Base-by-base conservation (phyloP, 2,888 invertebrate species). In the Eueremaeus valkanovi region DNA sequence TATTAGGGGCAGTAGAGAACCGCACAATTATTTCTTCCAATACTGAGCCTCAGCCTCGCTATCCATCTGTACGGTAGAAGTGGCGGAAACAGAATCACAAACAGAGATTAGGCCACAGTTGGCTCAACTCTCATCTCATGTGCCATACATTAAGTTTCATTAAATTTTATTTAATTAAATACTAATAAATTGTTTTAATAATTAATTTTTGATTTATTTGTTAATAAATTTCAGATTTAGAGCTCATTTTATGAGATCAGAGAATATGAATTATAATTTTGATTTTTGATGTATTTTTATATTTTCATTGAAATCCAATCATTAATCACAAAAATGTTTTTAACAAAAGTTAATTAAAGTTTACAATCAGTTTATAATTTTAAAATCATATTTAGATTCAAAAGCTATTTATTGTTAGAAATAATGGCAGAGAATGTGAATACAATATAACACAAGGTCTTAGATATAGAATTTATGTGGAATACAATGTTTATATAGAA, bases 1-100 rank as follows among this genome's bases (percentile, higher is more conserved):
- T 66, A 66, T 66, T 40, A 66, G 40, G 66, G 18, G 6, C 36
- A 40, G 36, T 40, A 66, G 16, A 66, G 66, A 61, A 66, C 66
- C 66, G 66, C 66, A 66, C 66, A 66, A 66, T 66, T 66, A 66
- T 66, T 36, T 36, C 66, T 66, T 66, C 31, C 36, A 66, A 36
- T 13, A 66, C 40, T 61, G 55, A 24, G 21, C 49, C 27, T 55
- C 45, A n/a, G n/a, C n/a, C 40, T 40, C 40, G 5, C 40, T 11
- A 9, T 11, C 11, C 5, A 6, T 51, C 9, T 21, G 8, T 21
- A 18, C 51, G 8, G 31, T n/a, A 31, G 9, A 31, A 66, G 66
- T 66, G 66, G 66, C 66, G 66, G 66, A 66, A 33, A 66, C 66
- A 66, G 5, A 27, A 29, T 31, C 31, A 61, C 24, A 49, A 49